phyloP scores from a whole-genome alignment of 2,113 vertebrate genomes.

The Marmota monax region DNA sequence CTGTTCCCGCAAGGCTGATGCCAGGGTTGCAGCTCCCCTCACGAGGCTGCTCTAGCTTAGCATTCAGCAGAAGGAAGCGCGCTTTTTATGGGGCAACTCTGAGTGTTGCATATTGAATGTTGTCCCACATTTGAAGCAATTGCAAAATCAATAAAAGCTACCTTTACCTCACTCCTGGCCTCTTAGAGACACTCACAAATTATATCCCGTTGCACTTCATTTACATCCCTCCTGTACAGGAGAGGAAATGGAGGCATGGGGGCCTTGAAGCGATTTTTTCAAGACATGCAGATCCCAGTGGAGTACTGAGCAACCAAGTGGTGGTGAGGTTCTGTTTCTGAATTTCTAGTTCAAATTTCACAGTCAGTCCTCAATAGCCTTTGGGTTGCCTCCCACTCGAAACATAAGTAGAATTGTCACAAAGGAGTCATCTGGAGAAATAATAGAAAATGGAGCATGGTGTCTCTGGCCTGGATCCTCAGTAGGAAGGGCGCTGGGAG shows the following conservation, averaged over 20 bases:
- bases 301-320: background rate
- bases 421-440: constrained; percentile 54
- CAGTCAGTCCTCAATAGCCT: background rate
- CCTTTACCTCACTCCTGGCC: background rate
- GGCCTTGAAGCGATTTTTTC: background rate
- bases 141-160: constrained; percentile 35
- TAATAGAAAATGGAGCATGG: background rate
- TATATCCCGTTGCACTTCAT: background rate
- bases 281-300: background rate
- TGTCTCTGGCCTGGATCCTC: background rate
- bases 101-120: constrained; percentile 37
- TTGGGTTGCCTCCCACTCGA: background rate
- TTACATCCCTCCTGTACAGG: constrained; percentile 2
- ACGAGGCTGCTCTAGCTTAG: background rate
- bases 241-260: background rate
- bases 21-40: background rate
- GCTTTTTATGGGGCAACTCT: constrained; percentile 20
- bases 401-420: constrained; percentile 33
- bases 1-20: background rate
- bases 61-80: constrained; percentile 67
- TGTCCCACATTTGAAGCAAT: constrained; percentile 60
- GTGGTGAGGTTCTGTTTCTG: constrained; percentile 2
- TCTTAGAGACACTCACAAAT: constrained; percentile 38
- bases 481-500: background rate
- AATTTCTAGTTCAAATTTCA: constrained; percentile 30